phyloP scores from a whole-genome alignment of 2,888 invertebrate genomes.

The Chalcosyrphus nemorum region DNA sequence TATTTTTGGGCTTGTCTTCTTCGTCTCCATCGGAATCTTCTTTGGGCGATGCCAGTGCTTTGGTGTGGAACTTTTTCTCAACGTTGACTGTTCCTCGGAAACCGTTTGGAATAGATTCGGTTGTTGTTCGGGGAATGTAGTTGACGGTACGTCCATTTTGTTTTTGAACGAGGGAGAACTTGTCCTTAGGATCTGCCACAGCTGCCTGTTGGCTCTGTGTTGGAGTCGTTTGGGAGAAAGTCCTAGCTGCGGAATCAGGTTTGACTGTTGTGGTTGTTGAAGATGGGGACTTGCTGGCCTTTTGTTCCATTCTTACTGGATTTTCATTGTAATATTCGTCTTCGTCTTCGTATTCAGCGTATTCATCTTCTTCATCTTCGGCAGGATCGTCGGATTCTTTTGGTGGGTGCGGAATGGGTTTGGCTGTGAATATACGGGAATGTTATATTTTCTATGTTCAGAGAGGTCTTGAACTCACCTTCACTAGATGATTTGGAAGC shows the following conservation, averaged over 20 bases:
- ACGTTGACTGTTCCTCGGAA: constrained; percentile 81
- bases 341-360: constrained; percentile 83
- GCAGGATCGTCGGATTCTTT: constrained; percentile 82
- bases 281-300: constrained; percentile 74
- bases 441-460: neutral
- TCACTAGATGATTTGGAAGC: constrained; percentile 78
- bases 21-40: constrained; percentile 74
- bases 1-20: constrained; percentile 75
- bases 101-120: constrained; percentile 80
- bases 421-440: constrained; percentile 1
- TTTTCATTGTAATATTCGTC: constrained; percentile 85
- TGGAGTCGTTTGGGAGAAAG: constrained; percentile 78
- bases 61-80: constrained; percentile 81
- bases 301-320: constrained; percentile 77
- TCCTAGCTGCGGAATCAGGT: constrained; percentile 67
- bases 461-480: constrained; percentile 45
- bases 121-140: constrained; percentile 77
- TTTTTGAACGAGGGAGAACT: constrained; percentile 79
- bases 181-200: constrained; percentile 74
- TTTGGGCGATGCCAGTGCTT: constrained; percentile 78
- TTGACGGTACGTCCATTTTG: constrained; percentile 79
- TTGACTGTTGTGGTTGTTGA: constrained; percentile 75
- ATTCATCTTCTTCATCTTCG: constrained; percentile 84
- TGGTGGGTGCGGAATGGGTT: constrained; percentile 44
- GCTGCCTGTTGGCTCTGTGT: constrained; percentile 79